Evolutionary conservation across 2,888 invertebrate genomes (phyloP), one percentile per base, ranked within the genome.

Genomic region (Scaptomyza cyrtandrae): DNA sequence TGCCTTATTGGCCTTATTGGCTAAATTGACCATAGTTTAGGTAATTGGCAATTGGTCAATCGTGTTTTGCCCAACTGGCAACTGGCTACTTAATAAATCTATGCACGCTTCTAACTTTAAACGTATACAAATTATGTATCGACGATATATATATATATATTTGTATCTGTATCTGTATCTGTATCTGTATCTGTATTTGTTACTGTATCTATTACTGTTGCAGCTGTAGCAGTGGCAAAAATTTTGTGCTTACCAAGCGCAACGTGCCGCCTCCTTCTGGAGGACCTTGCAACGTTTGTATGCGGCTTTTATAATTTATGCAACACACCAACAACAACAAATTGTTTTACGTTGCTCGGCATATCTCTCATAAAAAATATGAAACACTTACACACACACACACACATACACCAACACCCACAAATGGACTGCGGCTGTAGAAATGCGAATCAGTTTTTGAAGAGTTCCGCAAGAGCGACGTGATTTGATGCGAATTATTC

Each of bases 291-390:
- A 71, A 61, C 71, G 65, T 43, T 16, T 41, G 70, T 76, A 56
- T 80, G 79, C 79, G 82, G 75, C 69, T 72, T 87, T 74, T 87
- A 72, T 83, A 83, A 83, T 87, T 87, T 83, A 83, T 83, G 82
- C 87, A 71, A 72, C 82, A 87, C 85, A 82, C 85, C 87, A 78
- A 78, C 66, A 72, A 72, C 71, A 82, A 85, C 88, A 85, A 87
- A 84, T 84, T 84, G 83, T 85, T 87, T 87, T 78, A 67, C 80
- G 84, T 78, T 87, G 85, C 87, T 76, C 66, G 65, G 65, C 76
- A 72, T 78, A 68, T 71, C 41, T 71, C 41, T 16, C 75, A 80
- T 73, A 77, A 67, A 72, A 62, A 39, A 14, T 72, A 24, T 62
- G 54, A 54, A 60, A 35, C 45, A 24, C n/a, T 6, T 14, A 31